Base-by-base conservation (phyloP, 2,888 invertebrate genomes). In the Leptopilina myrica region DNA sequence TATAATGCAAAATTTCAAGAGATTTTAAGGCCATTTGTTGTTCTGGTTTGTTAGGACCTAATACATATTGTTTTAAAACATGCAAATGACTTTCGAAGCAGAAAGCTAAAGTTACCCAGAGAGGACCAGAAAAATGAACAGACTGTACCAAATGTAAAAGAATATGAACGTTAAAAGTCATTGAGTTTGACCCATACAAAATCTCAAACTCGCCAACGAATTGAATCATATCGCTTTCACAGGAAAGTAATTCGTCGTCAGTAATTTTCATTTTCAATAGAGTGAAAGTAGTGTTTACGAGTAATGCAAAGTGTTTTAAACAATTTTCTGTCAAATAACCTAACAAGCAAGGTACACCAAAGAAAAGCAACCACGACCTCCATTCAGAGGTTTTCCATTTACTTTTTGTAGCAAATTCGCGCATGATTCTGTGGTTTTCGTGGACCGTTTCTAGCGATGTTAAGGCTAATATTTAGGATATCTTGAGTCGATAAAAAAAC, bases 111-210 rank as follows among this genome's bases (percentile, higher is more conserved):
- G 81, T 84, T 12, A 76, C 66, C 78, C 79, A 84, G 14, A 84
- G 53, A 66, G 83, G 83, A 53, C 83, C 84, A 65, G 73, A 82
- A 76, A 77, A 53, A 15, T 78, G 46, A 20, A 84, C 81, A 33
- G 81, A 81, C 40, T 84, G 75, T 7, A 76, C 66, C 11, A 80
- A 20, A 78, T 85, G 83, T 8, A 83, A 33, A n/a, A 85, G 14
- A 20, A 73, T 73, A 67, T 83, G 83, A 8, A 85, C 73, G 67
- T 84, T 85, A 62, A 80, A 85, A n/a, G 84, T 85, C 77, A 85
- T 83, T 40, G 64, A 66, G 11, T 20, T 76, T 62, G 66, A 46
- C 15, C 81, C 80, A 69, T 82, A 85, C 26, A 78, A 59, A 11
- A 53, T 65, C 65, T 84, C 78, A 78, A 79, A 83, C 12, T 76